These are phyloP conservation scores for Phaenicophaeus curvirostris DNA, from an alignment of 2,797 vertebrate genomes.

Conservation along the genomic window DNA sequence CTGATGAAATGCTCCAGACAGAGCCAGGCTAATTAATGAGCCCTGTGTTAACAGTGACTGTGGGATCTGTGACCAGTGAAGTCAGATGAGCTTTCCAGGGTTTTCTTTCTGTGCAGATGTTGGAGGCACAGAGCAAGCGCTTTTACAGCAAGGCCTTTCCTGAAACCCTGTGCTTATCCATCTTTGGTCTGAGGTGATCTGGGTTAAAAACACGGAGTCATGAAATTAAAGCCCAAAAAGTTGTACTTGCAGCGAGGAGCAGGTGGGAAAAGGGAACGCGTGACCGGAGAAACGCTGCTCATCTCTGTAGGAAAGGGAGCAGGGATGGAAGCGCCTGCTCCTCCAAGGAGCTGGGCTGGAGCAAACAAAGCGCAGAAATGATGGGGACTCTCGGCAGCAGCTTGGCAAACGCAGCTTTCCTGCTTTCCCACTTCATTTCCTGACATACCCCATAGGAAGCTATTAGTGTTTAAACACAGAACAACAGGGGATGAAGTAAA, in stretches of 20 bases:
- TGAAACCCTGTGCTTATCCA: not conserved
- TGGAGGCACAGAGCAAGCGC: not conserved
- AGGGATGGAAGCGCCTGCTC: not conserved
- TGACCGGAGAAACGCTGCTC: not conserved
- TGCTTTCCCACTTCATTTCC: not conserved
- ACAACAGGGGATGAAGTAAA: not conserved
- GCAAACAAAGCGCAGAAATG: not conserved
- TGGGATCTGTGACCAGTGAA: no score
- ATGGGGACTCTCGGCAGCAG: not conserved
- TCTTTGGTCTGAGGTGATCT: no score
- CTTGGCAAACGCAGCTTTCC: not conserved
- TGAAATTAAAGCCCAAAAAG: not conserved
- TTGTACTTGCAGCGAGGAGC: not conserved
- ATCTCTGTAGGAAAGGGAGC: not conserved
- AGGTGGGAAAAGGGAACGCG: not conserved
- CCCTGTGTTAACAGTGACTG: not conserved
- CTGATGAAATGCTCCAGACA: not conserved
- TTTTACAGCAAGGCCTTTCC: not conserved
- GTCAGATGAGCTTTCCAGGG: not conserved
- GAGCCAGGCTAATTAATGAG: not conserved
- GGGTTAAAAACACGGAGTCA: no score
- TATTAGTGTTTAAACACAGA: not conserved
- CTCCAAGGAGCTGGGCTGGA: no score
- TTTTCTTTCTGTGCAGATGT: rapidly evolving
- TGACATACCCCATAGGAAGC: not conserved